These are phyloP conservation scores for Clarias magur DNA, from an alignment of 2,113 vertebrate species.

Conservation along the genomic window DNA sequence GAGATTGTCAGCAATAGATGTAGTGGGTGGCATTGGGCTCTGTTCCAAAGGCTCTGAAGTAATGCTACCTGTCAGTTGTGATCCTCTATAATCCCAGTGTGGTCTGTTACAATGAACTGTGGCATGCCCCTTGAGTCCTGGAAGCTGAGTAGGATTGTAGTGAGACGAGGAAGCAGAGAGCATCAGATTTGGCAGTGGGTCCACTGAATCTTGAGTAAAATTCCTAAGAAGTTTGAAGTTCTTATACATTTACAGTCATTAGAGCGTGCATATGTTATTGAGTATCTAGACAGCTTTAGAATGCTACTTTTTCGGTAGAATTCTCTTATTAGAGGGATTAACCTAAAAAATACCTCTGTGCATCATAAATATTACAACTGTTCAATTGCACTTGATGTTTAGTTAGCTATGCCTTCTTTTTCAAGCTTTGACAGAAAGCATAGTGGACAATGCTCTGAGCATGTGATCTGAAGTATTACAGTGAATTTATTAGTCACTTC, in stretches of 20 bases:
- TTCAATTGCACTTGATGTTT: not conserved
- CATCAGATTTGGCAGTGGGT: not conserved
- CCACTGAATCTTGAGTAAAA: not conserved
- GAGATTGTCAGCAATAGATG: slow-evolving; percentile 25
- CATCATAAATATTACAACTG: not conserved
- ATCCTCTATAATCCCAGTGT: slow-evolving; percentile 36
- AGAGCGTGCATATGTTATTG: not conserved
- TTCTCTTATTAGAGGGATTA: not conserved
- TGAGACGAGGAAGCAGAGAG: not conserved
- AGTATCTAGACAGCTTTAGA: not conserved
- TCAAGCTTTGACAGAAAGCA: not conserved
- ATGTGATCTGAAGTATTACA: not conserved
- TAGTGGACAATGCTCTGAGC: not conserved
- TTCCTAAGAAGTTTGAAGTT: not conserved
- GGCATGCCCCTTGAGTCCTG: not conserved
- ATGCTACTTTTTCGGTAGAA: not conserved
- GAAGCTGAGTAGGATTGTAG: not conserved
- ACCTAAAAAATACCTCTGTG: not conserved
- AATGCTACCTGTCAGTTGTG: slow-evolving; percentile 31
- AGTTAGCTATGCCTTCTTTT: not conserved
- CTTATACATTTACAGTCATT: not conserved
- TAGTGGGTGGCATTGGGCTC: slow-evolving; percentile 5
- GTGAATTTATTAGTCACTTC: not conserved
- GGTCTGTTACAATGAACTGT: slow-evolving; percentile 5
- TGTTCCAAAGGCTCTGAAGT: not conserved